phyloP scores from a whole-genome alignment of 2,113 vertebrate species.

The Dendropsophus ebraccatus region DNA sequence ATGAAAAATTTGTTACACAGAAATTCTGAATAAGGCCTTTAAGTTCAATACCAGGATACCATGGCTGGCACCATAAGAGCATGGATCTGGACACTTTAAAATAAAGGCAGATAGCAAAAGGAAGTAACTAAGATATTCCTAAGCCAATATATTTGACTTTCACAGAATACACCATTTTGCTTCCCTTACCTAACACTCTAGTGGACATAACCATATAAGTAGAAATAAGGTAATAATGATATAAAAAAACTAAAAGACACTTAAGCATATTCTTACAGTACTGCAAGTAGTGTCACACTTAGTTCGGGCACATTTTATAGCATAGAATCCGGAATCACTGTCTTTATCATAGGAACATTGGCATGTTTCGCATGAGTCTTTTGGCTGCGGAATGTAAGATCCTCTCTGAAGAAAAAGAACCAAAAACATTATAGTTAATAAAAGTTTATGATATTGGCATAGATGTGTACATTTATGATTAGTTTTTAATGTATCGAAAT shows the following conservation, averaged over 20 bases:
- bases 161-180: background rate
- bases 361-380: conserved; percentile 27
- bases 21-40: too few species aligned
- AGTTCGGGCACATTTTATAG: conserved; percentile 21
- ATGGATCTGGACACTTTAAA: background rate
- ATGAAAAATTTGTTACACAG: too few species aligned
- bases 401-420: conserved; percentile 14
- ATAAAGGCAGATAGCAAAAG: background rate
- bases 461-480: background rate
- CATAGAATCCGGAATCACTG: conserved; percentile 27
- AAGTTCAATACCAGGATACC: too few species aligned
- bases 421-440: background rate
- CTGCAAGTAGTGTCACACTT: conserved; percentile 21
- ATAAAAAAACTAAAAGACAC: too few species aligned
- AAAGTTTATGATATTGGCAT: background rate
- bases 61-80: too few species aligned
- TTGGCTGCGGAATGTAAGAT: conserved; percentile 39
- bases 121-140: too few species aligned
- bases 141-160: background rate
- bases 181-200: background rate
- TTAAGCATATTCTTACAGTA: conserved; percentile 15
- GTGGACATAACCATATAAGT: background rate
- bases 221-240: background rate
- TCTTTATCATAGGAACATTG: conserved; percentile 34
- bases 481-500: too few species aligned